Conservation (phyloP, 2,797 vertebrate genomes). For the Ceyx erithaca region DNA sequence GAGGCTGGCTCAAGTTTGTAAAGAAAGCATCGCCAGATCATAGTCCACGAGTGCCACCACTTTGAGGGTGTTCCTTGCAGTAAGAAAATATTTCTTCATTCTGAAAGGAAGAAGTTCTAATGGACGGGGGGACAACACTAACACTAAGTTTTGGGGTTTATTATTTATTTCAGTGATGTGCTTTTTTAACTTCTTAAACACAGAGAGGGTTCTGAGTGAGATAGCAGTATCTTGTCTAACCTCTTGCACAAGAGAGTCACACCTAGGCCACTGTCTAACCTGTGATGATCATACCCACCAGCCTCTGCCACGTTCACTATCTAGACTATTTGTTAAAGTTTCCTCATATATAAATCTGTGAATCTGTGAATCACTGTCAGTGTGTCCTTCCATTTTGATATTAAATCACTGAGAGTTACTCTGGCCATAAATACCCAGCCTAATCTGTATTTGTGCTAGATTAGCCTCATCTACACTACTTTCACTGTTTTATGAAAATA, state of each 20-base stretch:
- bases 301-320: neutral
- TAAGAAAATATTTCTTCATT: neutral
- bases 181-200: neutral
- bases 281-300: neutral
- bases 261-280: neutral
- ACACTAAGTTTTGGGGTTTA: neutral
- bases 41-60: neutral
- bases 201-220: neutral
- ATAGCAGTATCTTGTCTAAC: neutral
- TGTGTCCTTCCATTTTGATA: neutral
- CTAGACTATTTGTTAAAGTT: neutral
- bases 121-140: fast-evolving
- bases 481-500: neutral
- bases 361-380: neutral
- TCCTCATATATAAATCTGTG: neutral
- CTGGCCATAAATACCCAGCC: neutral
- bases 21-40: neutral
- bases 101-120: neutral
- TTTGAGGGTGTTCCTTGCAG: neutral
- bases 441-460: neutral
- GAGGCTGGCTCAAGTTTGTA: neutral
- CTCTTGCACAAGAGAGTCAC: neutral
- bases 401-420: neutral
- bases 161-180: neutral
- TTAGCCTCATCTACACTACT: neutral